Evolutionary conservation across 2,113 vertebrate genomes (phyloP).

Genomic region (Pterophyllum scalare): DNA sequence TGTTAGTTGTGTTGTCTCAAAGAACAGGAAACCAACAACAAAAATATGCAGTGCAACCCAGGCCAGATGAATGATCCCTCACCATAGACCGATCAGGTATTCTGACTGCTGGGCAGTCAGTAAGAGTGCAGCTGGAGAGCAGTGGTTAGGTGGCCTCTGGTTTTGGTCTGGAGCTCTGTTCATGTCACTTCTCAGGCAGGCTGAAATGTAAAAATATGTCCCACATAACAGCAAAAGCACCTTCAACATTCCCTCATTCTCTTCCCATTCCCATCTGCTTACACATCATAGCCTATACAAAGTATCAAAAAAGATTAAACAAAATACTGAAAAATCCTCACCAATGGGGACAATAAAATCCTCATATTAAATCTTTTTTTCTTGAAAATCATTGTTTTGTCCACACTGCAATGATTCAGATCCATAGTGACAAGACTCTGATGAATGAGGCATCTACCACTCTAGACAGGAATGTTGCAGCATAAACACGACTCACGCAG

Average conservation of each 20-base stretch:
- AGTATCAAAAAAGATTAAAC: constrained; percentile 74
- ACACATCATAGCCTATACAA: constrained; percentile 75
- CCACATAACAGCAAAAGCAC: constrained; percentile 56
- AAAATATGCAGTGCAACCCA: too few species aligned
- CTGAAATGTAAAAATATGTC: constrained; percentile 64
- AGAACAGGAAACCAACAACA: too few species aligned
- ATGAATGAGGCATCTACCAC: constrained; percentile 34
- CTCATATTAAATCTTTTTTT: constrained; percentile 61
- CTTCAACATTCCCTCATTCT: constrained; percentile 34
- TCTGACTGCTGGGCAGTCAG: not conserved
- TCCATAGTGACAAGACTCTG: constrained; percentile 50
- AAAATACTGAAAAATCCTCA: constrained; percentile 78
- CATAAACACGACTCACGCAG: constrained; percentile 65
- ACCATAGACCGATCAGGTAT: not conserved
- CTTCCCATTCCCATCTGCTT: constrained; percentile 56
- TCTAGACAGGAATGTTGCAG: constrained; percentile 80
- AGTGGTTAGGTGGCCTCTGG: constrained; percentile 10
- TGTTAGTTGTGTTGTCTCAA: too few species aligned
- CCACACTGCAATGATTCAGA: constrained; percentile 62
- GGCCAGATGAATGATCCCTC: not conserved
- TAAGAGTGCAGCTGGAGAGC: not conserved
- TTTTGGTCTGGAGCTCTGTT: constrained; percentile 69
- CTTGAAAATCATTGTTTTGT: constrained; percentile 31
- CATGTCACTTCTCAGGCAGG: constrained; percentile 37
- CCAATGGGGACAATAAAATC: constrained; percentile 70